Evolutionary conservation across 2,888 invertebrate species (phyloP).

Genomic region (Subacronicta megacephala): DNA sequence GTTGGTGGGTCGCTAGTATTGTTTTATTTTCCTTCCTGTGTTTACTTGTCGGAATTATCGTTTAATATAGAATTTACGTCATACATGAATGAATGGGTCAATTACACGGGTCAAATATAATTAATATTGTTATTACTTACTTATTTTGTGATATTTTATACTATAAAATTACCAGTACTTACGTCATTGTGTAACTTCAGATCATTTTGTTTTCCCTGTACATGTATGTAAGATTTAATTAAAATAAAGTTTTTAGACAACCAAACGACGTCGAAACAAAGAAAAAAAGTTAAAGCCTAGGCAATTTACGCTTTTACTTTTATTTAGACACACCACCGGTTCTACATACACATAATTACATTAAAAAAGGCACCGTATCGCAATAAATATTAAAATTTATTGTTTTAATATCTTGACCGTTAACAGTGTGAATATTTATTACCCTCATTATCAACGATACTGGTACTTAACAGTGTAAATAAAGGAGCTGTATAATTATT

Average conservation of each 20-base stretch:
- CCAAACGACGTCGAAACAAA: slow-evolving; percentile 3
- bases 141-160: not conserved
- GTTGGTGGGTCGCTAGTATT: not conserved
- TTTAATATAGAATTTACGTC: slow-evolving; percentile 26
- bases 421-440: slow-evolving; percentile 47
- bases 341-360: slow-evolving; percentile 15
- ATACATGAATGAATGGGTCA: slow-evolving; percentile 30
- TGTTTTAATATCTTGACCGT: slow-evolving; percentile 31
- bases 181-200: slow-evolving; percentile 5
- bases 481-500: slow-evolving; percentile 42
- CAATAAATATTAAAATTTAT: slow-evolving; percentile 21
- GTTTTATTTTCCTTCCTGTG: slow-evolving; percentile 20
- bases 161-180: slow-evolving; percentile 14
- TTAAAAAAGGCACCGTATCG: slow-evolving; percentile 6
- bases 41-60: not conserved
- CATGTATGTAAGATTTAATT: not conserved
- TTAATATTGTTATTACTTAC: too few species aligned
- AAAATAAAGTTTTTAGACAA: not conserved
- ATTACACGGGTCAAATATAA: not conserved
- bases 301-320: not conserved
- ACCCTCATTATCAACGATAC: slow-evolving; percentile 36
- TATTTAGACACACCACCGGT: slow-evolving; percentile 18
- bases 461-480: slow-evolving; percentile 38
- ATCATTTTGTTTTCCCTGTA: not conserved
- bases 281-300: not conserved